Conservation (phyloP, 92 coral and sea anemone genomes). For the Nematostella vectensis region DNA sequence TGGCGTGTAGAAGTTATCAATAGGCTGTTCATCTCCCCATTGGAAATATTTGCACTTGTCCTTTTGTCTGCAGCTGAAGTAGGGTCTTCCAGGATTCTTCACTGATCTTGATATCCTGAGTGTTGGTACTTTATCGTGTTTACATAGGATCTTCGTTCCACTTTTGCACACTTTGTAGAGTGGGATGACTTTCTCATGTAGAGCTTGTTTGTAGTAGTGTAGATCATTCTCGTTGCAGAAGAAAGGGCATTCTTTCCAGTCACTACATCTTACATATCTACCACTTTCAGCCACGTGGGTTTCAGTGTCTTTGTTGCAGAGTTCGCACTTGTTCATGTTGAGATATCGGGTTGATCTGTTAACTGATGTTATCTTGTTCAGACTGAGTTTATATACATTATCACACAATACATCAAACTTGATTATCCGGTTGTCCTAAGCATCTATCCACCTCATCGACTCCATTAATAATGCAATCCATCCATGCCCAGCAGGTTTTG, state of each 20-base stretch:
- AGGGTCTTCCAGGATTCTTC: neutral
- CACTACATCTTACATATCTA: neutral
- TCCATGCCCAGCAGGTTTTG: conserved; percentile 22
- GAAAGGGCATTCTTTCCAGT: neutral
- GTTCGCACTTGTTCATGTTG: neutral
- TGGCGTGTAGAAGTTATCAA: too few relatives aligned
- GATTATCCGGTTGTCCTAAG: too few relatives aligned
- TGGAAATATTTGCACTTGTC: too few relatives aligned
- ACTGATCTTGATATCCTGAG: neutral
- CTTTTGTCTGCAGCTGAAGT: neutral
- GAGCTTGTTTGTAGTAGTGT: neutral
- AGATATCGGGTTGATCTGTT: neutral
- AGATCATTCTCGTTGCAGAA: neutral
- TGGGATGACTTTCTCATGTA: neutral
- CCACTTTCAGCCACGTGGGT: neutral
- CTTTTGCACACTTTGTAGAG: neutral
- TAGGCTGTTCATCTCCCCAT: too few relatives aligned
- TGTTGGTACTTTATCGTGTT: neutral
- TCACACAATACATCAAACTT: too few relatives aligned
- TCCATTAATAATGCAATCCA: conserved; percentile 4
- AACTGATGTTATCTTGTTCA: too few relatives aligned
- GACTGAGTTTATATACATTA: too few relatives aligned
- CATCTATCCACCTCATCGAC: conserved; percentile 2
- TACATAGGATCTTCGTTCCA: neutral
- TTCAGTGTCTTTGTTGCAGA: neutral